Evolutionary conservation across 2,113 vertebrate genomes (phyloP), one percentile per base, ranked within the genome.

Genomic region (Stegastes partitus): DNA sequence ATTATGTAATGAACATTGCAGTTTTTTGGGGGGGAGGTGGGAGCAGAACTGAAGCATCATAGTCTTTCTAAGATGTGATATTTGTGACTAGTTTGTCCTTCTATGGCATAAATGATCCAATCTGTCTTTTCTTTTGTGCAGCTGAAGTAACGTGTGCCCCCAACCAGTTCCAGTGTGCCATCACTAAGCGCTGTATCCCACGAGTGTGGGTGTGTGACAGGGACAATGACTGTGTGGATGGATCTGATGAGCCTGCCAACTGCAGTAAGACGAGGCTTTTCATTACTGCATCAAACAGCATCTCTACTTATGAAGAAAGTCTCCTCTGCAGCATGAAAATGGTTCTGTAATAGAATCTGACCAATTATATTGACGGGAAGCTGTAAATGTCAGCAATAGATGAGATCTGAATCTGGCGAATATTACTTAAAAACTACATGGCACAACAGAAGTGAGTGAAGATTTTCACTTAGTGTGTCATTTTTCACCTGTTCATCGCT

Each of bases 131-230:
- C 21, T 89, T 54, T 47, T 65, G 1, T 84, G 42, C 92, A 99
- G 98, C 98, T 0, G 97, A 99, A 85, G 97, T 99, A 66, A 99
- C 98, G 2, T 99, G 98, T 34, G 98, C 98, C 26, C 97, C 98
- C 51, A 99, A 98, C 94, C 98, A 99, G 95, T 99, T 99, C 95
- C 97, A 99, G 68, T 99, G 98, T 5, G 92, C 97, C 18, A 96
- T 98, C 93, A 99, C 97, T 74, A 99, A 99, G 89, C 97, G 97
- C 87, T 99, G 98, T 72, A 99, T 99, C 87, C 98, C 97, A 0
- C 96, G 98, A 0, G 98, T 99, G 78, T 99, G 98, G 98, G 97
- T 99, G 34, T 99, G 98, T 1, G 98, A 99, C 94, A 93, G 97
- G 0, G 98, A 99, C 94, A 98, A 99, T 0, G 98, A 99, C 95